These are phyloP conservation scores for Dioctria rufipes DNA, from an alignment of 2,888 invertebrate genomes.

Conservation along the genomic window DNA sequence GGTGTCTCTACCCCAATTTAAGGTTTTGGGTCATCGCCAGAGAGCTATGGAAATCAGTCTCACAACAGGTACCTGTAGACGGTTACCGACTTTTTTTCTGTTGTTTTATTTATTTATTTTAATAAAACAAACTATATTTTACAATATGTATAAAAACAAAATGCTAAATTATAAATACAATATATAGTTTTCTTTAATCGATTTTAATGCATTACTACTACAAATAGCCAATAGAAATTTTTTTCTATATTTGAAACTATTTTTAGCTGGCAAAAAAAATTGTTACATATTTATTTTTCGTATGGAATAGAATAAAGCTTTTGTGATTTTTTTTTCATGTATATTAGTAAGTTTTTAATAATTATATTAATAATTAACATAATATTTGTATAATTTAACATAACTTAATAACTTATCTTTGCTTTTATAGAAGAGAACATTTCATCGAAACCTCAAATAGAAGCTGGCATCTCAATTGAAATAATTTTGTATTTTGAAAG, in stretches of 20 bases:
- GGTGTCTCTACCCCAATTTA: conserved; percentile 97
- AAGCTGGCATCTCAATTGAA: no score
- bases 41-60: conserved; percentile 96
- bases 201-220: conserved; percentile 24
- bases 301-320: conserved; percentile 28
- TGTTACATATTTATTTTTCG: background rate
- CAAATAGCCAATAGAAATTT: conserved; percentile 14
- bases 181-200: conserved; percentile 10
- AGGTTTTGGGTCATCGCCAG: conserved; percentile 96
- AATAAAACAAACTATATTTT: conserved; percentile 41
- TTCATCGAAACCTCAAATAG: no score
- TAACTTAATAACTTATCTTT: no score
- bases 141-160: conserved; percentile 31
- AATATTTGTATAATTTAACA: no score
- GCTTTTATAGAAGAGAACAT: no score
- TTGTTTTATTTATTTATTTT: no score
- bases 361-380: no score
- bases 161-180: conserved; percentile 30
- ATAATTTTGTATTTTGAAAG: no score
- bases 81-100: conserved; percentile 70
- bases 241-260: conserved; percentile 32
- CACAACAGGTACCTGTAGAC: conserved; percentile 89
- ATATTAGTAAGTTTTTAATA: no score
- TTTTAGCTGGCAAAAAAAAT: conserved; percentile 41
- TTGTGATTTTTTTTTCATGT: conserved; percentile 8